Base-by-base conservation (phyloP, 1,140 invertebrate species). In the Zophobas morio region DNA sequence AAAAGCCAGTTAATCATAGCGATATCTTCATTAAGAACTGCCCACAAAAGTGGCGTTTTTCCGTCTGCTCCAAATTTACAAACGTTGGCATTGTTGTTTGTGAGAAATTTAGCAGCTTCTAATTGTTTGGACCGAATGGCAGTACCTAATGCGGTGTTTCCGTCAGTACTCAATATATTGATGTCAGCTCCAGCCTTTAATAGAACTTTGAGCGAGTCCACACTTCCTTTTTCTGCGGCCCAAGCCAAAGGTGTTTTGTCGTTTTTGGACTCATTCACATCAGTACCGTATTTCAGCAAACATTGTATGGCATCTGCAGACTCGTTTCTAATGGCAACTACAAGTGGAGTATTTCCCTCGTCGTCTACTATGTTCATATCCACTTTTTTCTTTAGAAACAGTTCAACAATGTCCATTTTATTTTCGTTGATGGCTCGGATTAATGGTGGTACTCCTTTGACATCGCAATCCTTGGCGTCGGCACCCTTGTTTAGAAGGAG, bases 91-190 rank as follows among this genome's bases (percentile, higher is more conserved):
- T 93, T 93, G 82, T 92, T 89, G 78, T 89, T 90, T 42, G 96
- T 85, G 8, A 96, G 88, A 77, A 94, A 89, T 84, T 92, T 93
- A 1, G 95, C 91, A 82, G 96, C 91, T 81, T 96, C 94, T 81
- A 93, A 90, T 87, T 96, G 95, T 34, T 95, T 95, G 54, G 93
- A 92, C 34, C 92, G 91, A 37, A 94, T 91, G 56, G 96, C 96
- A 57, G 96, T 88, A 79, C 96, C 91, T 20, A 97, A 87, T 32
- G 95, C 91, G 5, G 94, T 96, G 82, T 97, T 93, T 36, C 94
- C 93, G 83, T 91, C 91, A 34, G 87, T 88, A 1, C 92, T 92
- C 84, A 89, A 86, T 77, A 86, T 88, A 84, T 93, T 91, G 47
- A 93, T 90, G 36, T 66, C 35, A 35, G 60, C 60, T 66, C 60